Conservation (phyloP, 2,888 invertebrate species). For the Pomacea canaliculata region DNA sequence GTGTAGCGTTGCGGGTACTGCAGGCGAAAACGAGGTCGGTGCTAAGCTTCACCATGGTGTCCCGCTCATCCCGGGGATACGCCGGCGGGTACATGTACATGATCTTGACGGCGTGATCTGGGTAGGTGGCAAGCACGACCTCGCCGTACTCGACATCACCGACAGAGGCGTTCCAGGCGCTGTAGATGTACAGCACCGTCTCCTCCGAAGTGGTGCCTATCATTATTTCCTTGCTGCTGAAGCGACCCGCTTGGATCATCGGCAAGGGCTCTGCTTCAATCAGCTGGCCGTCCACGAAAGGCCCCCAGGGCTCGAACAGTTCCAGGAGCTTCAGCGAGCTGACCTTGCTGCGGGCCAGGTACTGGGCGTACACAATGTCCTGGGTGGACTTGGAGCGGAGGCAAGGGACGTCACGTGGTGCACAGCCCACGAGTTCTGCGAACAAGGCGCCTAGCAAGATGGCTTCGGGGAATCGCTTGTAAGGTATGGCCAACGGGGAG, state of each 20-base stretch:
- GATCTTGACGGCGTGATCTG: constrained; percentile 37
- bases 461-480: constrained; percentile 44
- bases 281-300: constrained; percentile 51
- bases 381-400: constrained; percentile 44
- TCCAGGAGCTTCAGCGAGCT: constrained; percentile 55
- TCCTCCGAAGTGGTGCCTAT: constrained; percentile 56
- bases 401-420: constrained; percentile 42
- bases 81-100: constrained; percentile 42
- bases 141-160: constrained; percentile 36
- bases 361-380: constrained; percentile 54
- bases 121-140: constrained; percentile 43
- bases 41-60: constrained; percentile 33
- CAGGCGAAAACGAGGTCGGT: constrained; percentile 58
- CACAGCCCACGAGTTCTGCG: constrained; percentile 41
- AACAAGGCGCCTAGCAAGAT: constrained; percentile 40
- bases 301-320: constrained; percentile 59
- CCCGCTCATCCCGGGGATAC: constrained; percentile 37
- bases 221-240: constrained; percentile 47
- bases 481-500: constrained; percentile 45
- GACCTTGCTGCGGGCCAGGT: constrained; percentile 46
- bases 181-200: constrained; percentile 51
- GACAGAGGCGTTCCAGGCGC: constrained; percentile 47
- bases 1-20: constrained; percentile 43
- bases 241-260: constrained; percentile 34
- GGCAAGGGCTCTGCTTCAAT: constrained; percentile 49